Evolutionary conservation across 2,113 vertebrate species (phyloP), one percentile per base, ranked within the genome.

Genomic region (Campylomormyrus tamandua): DNA sequence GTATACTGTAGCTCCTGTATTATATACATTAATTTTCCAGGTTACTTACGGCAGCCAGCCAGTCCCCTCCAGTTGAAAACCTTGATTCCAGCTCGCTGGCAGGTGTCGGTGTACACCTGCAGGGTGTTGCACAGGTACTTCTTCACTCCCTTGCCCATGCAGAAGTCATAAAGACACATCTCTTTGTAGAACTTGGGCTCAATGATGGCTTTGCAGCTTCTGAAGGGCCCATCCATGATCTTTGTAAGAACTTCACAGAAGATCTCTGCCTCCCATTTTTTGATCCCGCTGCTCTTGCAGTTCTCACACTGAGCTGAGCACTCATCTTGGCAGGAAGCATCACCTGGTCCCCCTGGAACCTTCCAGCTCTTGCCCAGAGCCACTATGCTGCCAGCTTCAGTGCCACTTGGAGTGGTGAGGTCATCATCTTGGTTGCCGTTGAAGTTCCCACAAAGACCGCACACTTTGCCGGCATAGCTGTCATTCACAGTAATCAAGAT

Each of bases 91-190:
- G 42, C 66, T n/a, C 88, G 90, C 91, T 86, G 91, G 89, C 96
- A 97, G 90, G 92, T 89, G 0, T 96, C 93, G 0, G 92, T 94
- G 0, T 95, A 97, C 70, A 91, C 77, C 0, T 94, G 31, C 17
- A 97, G 92, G 1, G 91, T 89, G 0, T 87, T 93, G 49, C 96
- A 97, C 27, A 96, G 91, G 5, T 21, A 89, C 0, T 19, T 0
- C 0, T 46, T 93, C 27, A 90, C 62, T 0, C 93, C 91, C 0
- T 91, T 83, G 0, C 62, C 90, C n/a, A 91, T n/a, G 3, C 96
- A 97, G 45, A 97, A 77, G 90, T 97, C 94, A 0, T 94, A 90
- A 21, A 95, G 17, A 3, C 97, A 97, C 53, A 95, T 94, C 1
- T 92, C 56, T 31, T 94, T 31, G 24, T 95, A 96, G 90, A 90